Percentiles rank a stretch among this genome's conserved stretches.
phyloP scores from a whole-genome alignment of 2,113 vertebrate genomes.

The Chionodraco myersi region DNA sequence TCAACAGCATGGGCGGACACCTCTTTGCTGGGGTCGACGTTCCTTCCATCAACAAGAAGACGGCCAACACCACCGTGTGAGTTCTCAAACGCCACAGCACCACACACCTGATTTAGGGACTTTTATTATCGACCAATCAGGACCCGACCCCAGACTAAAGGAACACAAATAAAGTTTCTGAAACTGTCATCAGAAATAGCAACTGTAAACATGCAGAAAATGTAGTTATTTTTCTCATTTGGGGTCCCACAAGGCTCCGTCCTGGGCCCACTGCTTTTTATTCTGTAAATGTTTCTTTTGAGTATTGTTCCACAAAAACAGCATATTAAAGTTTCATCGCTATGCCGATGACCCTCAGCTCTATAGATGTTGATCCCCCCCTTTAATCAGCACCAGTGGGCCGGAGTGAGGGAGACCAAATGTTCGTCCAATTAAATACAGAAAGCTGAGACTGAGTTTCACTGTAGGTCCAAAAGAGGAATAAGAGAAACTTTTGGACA shows the following conservation, averaged over 20 bases:
- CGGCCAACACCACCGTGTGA: constrained; percentile 53
- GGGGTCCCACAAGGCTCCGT: neutral
- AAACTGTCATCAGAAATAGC: too few relatives aligned
- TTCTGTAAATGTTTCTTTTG: neutral
- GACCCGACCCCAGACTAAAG: neutral
- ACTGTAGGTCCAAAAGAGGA: too few relatives aligned
- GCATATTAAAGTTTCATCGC: neutral
- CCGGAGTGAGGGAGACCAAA: too few relatives aligned
- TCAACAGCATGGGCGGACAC: constrained; percentile 89
- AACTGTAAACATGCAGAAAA: neutral
- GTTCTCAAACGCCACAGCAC: neutral
- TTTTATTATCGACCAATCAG: neutral
- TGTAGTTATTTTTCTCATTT: neutral
- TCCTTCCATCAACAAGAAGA: constrained; percentile 80
- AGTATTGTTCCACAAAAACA: neutral
- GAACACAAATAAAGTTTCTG: neutral
- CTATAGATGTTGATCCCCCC: neutral
- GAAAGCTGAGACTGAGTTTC: too few relatives aligned
- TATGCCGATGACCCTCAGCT: neutral
- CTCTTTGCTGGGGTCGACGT: constrained; percentile 83
- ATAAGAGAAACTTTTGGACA: too few relatives aligned
- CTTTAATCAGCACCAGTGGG: too few relatives aligned
- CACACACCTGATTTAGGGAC: neutral
- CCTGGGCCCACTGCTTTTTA: neutral
- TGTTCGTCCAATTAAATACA: too few relatives aligned